A percentile compares a stretch with the other conserved stretches of the same genome.
phyloP scores from a whole-genome alignment of 1,140 invertebrate genomes.

The Ceratina japonica region DNA sequence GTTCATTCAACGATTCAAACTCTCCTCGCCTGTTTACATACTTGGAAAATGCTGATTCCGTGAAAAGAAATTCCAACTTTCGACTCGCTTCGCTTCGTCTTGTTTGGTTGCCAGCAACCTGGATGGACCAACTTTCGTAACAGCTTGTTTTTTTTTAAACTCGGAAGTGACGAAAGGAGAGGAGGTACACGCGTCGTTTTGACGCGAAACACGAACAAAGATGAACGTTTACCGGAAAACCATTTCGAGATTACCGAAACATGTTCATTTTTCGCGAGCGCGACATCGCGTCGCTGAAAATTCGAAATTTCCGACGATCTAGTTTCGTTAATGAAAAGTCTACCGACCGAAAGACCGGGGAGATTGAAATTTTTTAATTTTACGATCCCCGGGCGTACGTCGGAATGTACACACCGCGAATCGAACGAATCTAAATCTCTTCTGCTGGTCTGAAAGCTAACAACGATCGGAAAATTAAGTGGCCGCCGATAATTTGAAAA shows the following conservation, averaged over 20 bases:
- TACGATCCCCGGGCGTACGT: too few species aligned
- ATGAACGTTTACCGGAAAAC: background rate
- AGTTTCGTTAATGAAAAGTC: too few species aligned
- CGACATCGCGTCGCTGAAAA: background rate
- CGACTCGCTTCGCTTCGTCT: background rate
- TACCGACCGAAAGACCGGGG: background rate
- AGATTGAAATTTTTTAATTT: slow-evolving; percentile 17
- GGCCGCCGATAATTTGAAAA: too few species aligned
- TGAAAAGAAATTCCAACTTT: slow-evolving; percentile 12
- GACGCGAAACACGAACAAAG: too few species aligned
- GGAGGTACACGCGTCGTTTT: too few species aligned
- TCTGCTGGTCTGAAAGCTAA: too few species aligned
- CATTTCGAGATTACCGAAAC: background rate
- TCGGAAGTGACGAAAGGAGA: too few species aligned
- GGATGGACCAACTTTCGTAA: too few species aligned
- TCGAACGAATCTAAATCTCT: background rate
- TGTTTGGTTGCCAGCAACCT: background rate
- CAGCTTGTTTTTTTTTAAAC: too few species aligned
- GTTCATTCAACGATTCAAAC: background rate
- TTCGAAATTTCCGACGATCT: background rate
- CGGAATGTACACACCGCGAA: background rate
- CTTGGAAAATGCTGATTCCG: slow-evolving; percentile 16
- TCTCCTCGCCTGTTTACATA: slow-evolving; percentile 27
- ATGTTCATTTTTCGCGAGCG: background rate
- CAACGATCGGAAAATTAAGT: too few species aligned